Evolutionary conservation across 1,140 invertebrate genomes (phyloP), one percentile per base, ranked within the genome.

Genomic region (Drosophila sp.): DNA sequence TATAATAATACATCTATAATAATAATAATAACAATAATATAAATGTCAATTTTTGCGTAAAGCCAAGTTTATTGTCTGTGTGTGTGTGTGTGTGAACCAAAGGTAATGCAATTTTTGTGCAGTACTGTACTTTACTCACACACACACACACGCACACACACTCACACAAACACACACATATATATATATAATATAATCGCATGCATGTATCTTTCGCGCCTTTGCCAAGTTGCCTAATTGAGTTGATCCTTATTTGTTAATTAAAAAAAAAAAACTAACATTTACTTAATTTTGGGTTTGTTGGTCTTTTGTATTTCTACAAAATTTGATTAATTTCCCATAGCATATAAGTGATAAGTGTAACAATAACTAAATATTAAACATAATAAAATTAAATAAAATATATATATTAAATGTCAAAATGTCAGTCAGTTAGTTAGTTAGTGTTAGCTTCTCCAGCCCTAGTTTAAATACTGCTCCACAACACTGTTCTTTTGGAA

Each of bases 361-460:
- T 90, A 84, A 84, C 84, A 89, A 89, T 89, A 89, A 89, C 80
- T 87, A 87, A 89, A 62, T 69, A 84, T 78, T 89, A 78, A 82
- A 79, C 0, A 41, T 41, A 41, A 50, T 50, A 25, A 50, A 27
- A 50, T 8, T 73, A 79, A 82, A 89, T 90, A 78, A 80, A 87
- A 63, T 38, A 76, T 23, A 71, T 66, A 56, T 65, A 77, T 30
- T 62, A 30, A 50, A 40, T 44, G 61, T 23, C 69, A 71, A 60
- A 33, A 35, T 8, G 27, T 17, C 0, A 17, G 17, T 17, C 17
- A 50, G 27, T 11, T 32, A 30, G 4, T 11, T 10, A 25, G 17
- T 25, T 17, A 8, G 1, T 50, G 10, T 25, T 25, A 25, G 32
- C 10, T 6, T 50, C 23, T 50, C 23, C 57, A 60, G 23, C 33